Evolutionary conservation across 2,113 vertebrate species (phyloP), one percentile per base, ranked within the genome.

Genomic region (Campylomormyrus numenius): DNA sequence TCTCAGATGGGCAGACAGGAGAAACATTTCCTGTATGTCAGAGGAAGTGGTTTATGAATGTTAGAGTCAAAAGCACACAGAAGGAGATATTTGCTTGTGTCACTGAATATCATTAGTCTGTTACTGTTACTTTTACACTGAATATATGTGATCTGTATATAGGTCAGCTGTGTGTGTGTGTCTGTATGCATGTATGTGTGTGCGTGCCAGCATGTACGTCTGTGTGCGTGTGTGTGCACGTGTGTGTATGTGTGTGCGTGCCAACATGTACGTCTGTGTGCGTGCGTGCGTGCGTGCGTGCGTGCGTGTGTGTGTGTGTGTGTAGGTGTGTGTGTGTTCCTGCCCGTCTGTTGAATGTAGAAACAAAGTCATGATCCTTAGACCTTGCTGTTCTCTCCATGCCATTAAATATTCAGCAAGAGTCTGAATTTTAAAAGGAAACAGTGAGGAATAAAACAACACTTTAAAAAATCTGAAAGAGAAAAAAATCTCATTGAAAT

Each of bases 381-480:
- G 49, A 50, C 85, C n/a, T 52, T 87, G 49, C 27, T 39, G 24
- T 52, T 88, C 52, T 88, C 87, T 88, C 74, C 74, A n/a, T 80
- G 17, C 66, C 46, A 50, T 17, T 89, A 89, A 89, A 89, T 89
- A 49, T 86, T 49, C 48, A 86, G 48, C 84, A 86, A 48, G 48
- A 86, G 45, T 86, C n/a, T 86, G 84, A 86, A 27, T 48, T 86
- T 48, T 86, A 27, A 48, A 21, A 86, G n/a, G 48, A 86, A 86
- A 86, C 35, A 86, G 45, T n/a, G 45, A 86, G 9, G 48, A 86
- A 86, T 27, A 49, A 86, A 86, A 86, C 21, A 85, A 49, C 74
- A 80, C 31, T 80, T 45, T 85, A 91, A 91, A 91, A 88, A 93
- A 92, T 93, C 42, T 80, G 85, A 92, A 93, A 91, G 45, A 86